phyloP scores from a whole-genome alignment of 1,140 invertebrate genomes.

The Laodelphax striatellus region DNA sequence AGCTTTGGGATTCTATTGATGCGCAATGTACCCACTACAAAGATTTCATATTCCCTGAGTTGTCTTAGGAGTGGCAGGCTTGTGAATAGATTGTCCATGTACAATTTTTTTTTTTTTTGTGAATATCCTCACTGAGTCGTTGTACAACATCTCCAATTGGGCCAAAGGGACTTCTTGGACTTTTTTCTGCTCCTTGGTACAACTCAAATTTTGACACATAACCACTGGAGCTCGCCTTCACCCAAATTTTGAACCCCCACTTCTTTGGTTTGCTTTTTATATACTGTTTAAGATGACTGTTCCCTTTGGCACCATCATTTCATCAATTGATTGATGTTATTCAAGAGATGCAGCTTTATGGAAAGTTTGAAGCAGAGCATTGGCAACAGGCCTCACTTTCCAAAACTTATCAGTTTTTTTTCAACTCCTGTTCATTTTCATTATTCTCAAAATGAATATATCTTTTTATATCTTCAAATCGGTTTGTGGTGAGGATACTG shows the following conservation, averaged over 20 bases:
- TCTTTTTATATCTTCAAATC: slow-evolving; percentile 24
- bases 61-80: slow-evolving; percentile 2
- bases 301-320: slow-evolving; percentile 28
- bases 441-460: slow-evolving; percentile 26
- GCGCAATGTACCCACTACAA: slow-evolving; percentile 12
- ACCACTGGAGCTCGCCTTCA: slow-evolving; percentile 22
- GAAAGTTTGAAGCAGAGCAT: slow-evolving; percentile 20
- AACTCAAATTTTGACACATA: slow-evolving; percentile 26
- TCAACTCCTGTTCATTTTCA: slow-evolving; percentile 14
- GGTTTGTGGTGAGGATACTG: slow-evolving; percentile 21
- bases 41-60: slow-evolving; percentile 6
- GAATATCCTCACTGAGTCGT: slow-evolving; percentile 18
- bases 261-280: slow-evolving; percentile 28
- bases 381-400: slow-evolving; percentile 23
- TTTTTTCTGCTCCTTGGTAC: slow-evolving; percentile 24
- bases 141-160: slow-evolving; percentile 27
- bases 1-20: slow-evolving; percentile 9
- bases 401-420: slow-evolving; percentile 14
- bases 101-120: slow-evolving; percentile 28
- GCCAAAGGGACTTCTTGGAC: slow-evolving; percentile 22
- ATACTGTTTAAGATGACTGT: slow-evolving; percentile 23
- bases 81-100: slow-evolving; percentile 31
- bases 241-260: slow-evolving; percentile 28
- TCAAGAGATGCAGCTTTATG: slow-evolving; percentile 23
- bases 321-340: slow-evolving; percentile 27